Conservation (phyloP, 1,140 invertebrate genomes). For the Mylabris phalerata region DNA sequence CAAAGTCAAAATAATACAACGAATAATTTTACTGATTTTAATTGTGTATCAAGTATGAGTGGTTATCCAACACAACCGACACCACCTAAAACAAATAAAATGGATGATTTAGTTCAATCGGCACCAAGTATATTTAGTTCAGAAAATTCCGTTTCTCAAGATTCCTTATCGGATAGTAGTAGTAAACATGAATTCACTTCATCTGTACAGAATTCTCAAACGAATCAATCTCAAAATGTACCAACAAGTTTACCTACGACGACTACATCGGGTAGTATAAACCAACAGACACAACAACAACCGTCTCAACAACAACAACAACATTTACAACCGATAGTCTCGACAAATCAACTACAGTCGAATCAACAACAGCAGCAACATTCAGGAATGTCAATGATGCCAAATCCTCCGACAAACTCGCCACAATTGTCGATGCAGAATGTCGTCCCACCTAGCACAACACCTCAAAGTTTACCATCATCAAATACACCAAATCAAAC, state of each 20-base stretch:
- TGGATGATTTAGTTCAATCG: slow-evolving; percentile 39
- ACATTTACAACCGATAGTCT: background rate
- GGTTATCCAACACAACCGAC: slow-evolving; percentile 40
- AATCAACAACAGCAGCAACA: background rate
- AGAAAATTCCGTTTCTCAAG: slow-evolving; percentile 34
- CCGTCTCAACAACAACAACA: slow-evolving; percentile 8
- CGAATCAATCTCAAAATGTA: slow-evolving; percentile 4
- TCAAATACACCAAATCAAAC: background rate
- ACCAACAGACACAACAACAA: slow-evolving; percentile 13
- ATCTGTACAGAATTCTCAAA: background rate
- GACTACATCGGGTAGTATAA: slow-evolving; percentile 3
- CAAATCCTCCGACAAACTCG: no score
- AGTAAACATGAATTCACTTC: slow-evolving; percentile 17
- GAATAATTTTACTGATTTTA: slow-evolving; percentile 37
- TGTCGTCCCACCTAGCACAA: background rate
- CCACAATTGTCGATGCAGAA: no score
- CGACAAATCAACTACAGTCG: slow-evolving; percentile 5
- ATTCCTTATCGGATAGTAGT: slow-evolving; percentile 30
- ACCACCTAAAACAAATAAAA: slow-evolving; percentile 39
- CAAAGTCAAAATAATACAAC: slow-evolving; percentile 32
- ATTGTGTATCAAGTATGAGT: slow-evolving; percentile 36
- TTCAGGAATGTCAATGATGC: no score
- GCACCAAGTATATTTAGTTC: slow-evolving; percentile 33
- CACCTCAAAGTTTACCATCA: slow-evolving; percentile 7
- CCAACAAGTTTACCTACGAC: slow-evolving; percentile 4